Evolutionary conservation across 23 tunicate genomes (phyloP).

Genomic region (Clavelina lepadiformis): DNA sequence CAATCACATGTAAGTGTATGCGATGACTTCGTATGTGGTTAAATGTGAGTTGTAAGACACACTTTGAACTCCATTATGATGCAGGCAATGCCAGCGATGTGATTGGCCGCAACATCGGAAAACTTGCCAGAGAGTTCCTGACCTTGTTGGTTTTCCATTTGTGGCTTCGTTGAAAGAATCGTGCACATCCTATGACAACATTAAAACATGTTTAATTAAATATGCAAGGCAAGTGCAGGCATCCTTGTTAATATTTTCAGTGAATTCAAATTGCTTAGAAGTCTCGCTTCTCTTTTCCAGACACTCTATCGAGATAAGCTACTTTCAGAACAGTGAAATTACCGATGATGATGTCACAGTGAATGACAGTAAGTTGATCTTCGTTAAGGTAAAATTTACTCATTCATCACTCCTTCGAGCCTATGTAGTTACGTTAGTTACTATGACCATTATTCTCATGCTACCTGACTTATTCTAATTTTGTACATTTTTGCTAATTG

Average conservation of each 20-base stretch:
- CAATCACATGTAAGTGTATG: no score
- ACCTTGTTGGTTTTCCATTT: conserved; percentile 59
- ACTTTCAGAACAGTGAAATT: background rate
- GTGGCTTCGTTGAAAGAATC: conserved; percentile 28
- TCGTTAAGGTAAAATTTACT: no score
- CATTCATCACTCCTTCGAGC: no score
- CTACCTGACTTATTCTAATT: no score
- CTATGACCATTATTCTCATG: no score
- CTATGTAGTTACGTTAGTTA: no score
- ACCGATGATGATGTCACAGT: background rate
- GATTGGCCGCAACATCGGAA: conserved; percentile 69
- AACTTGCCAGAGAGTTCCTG: conserved; percentile 22
- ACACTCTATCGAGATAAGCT: conserved; percentile 1
- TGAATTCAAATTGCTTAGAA: background rate
- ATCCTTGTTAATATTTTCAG: background rate
- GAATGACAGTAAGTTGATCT: background rate
- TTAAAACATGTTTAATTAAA: conserved; percentile 4
- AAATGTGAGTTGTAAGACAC: no score
- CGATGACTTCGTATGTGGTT: no score
- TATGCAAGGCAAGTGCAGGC: background rate
- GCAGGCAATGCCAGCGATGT: conserved; percentile 67
- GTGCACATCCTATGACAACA: conserved; percentile 13
- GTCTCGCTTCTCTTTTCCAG: no score
- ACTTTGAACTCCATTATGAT: background rate
- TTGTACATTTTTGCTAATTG: no score